phyloP scores from a whole-genome alignment of 1,140 invertebrate genomes.

The Ceratina japonica region DNA sequence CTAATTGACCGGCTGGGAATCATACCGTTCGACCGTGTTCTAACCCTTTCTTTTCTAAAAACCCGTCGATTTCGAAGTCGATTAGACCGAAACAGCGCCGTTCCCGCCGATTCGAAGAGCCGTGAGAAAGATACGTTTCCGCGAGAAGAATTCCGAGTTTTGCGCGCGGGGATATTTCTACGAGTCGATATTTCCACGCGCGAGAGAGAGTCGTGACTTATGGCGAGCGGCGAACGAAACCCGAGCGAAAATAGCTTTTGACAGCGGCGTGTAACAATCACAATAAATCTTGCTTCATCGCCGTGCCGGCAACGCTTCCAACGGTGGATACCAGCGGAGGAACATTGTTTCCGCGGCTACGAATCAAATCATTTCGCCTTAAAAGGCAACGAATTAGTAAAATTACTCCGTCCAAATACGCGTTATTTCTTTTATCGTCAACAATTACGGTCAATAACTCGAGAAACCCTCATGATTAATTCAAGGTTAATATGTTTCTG shows the following conservation, averaged over 20 bases:
- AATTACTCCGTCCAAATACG: conserved; percentile 11
- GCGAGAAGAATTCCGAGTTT: conserved; percentile 28
- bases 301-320: conserved; percentile 45
- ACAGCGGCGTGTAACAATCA: conserved; percentile 64
- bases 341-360: conserved; percentile 21
- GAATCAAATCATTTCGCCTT: not conserved
- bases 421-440: not conserved
- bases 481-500: no score
- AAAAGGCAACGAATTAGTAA: conserved; percentile 16
- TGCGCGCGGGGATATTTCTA: conserved; percentile 38
- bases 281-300: conserved; percentile 59
- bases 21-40: no score
- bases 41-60: no score
- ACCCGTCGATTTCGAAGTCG: no score
- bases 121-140: not conserved
- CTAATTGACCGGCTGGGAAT: not conserved
- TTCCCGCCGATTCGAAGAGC: conserved; percentile 1
- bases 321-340: conserved; percentile 18
- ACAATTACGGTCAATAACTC: not conserved
- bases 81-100: no score
- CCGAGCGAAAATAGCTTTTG: conserved; percentile 64
- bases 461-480: not conserved
- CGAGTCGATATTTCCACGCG: conserved; percentile 29
- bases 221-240: conserved; percentile 33
- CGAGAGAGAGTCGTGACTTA: conserved; percentile 52